phyloP scores from a whole-genome alignment of 2,113 vertebrate genomes.

The Mus spicilegus region DNA sequence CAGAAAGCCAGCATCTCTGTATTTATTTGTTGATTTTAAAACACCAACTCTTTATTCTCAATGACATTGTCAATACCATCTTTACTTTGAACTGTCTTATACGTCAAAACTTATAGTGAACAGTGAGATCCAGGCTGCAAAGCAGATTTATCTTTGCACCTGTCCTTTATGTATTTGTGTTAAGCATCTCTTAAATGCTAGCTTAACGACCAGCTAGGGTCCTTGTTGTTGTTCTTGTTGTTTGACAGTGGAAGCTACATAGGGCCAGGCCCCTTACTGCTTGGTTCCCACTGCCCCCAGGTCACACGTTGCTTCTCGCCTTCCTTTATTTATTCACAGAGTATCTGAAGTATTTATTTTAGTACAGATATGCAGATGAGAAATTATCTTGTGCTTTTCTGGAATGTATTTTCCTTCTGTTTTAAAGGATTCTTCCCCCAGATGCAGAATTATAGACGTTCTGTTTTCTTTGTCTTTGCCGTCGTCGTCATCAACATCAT shows the following conservation, averaged over 20 bases:
- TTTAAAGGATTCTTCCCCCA: background rate
- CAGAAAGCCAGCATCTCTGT: background rate
- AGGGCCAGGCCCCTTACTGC: background rate
- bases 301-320: background rate
- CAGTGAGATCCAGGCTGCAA: background rate
- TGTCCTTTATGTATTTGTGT: background rate
- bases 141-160: background rate
- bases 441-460: background rate
- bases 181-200: background rate
- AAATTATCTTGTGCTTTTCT: background rate
- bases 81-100: background rate
- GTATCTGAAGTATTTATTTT: background rate
- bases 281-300: too few species aligned
- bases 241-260: too few species aligned
- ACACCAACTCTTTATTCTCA: background rate
- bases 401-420: background rate
- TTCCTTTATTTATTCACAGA: background rate
- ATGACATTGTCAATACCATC: background rate
- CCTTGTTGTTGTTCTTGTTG: background rate
- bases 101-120: background rate
- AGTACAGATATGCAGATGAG: background rate
- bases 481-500: too few species aligned
- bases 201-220: background rate
- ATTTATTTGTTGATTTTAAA: background rate
- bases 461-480: background rate